A percentile compares a stretch with the other conserved stretches of the same genome.
These are phyloP conservation scores for Anagrus nilaparvatae DNA, from an alignment of 1,140 invertebrate species.

Conservation along the genomic window DNA sequence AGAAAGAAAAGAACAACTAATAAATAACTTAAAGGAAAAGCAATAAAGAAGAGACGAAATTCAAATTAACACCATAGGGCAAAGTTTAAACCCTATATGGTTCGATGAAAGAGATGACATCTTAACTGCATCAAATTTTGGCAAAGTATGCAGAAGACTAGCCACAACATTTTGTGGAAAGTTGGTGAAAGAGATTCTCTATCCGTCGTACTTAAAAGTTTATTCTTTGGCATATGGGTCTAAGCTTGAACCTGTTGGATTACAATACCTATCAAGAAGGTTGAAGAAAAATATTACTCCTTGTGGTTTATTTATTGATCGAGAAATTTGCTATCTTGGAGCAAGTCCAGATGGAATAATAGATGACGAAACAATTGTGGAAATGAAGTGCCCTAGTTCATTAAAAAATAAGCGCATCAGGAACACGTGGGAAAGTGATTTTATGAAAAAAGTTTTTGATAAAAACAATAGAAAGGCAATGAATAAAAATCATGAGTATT, in stretches of 20 bases:
- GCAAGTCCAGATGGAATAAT: conserved; percentile 36
- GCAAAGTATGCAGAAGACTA: not conserved
- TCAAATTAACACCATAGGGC: not conserved
- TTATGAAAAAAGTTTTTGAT: not conserved
- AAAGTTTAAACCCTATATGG: not conserved
- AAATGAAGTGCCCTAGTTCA: conserved; percentile 30
- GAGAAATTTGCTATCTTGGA: conserved; percentile 24
- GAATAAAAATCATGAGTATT: conserved; percentile 21
- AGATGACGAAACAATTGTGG: conserved; percentile 25
- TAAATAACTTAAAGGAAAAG: not conserved
- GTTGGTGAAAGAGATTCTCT: not conserved
- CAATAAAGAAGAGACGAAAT: not conserved
- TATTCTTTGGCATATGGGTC: conserved; percentile 21
- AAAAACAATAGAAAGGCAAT: conserved; percentile 7
- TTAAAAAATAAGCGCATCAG: conserved; percentile 17
- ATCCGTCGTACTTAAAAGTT: not conserved
- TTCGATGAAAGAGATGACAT: not conserved
- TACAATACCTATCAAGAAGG: no score
- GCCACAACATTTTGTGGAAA: not conserved
- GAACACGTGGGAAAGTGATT: not conserved
- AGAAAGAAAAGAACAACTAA: no score
- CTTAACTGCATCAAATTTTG: not conserved
- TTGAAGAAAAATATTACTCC: no score
- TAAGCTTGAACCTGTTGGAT: conserved; percentile 24
- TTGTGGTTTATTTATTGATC: conserved; percentile 35